These are phyloP conservation scores for Caenorhabditis sp. DNA, from an alignment of 2,888 invertebrate genomes.

Conservation along the genomic window DNA sequence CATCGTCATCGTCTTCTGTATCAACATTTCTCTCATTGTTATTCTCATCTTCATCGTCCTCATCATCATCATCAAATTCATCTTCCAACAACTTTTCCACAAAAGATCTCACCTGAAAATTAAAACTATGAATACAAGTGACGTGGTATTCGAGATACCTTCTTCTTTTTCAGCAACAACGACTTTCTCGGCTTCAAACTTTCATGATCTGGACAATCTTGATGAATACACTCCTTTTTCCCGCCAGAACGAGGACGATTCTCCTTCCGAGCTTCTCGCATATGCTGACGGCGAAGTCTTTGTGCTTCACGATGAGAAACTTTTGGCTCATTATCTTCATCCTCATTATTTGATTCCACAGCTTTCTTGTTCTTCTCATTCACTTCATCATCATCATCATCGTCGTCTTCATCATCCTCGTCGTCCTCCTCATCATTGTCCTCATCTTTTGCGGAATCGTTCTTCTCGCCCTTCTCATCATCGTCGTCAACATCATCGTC, in stretches of 20 bases:
- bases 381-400: constrained; percentile 39
- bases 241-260: constrained; percentile 12
- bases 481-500: constrained; percentile 22
- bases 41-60: constrained; percentile 62
- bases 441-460: background rate
- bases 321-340: constrained; percentile 30
- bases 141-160: background rate
- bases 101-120: constrained; percentile 25
- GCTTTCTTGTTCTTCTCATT: constrained; percentile 21
- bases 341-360: constrained; percentile 11
- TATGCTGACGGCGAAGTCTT: constrained; percentile 39
- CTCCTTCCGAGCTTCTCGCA: constrained; percentile 23
- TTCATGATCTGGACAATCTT: constrained; percentile 41
- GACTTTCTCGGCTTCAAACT: constrained; percentile 48
- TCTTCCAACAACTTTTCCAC: constrained; percentile 29
- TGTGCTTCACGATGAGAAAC: constrained; percentile 33
- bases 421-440: constrained; percentile 21
- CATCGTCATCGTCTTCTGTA: constrained; percentile 38
- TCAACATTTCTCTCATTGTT: constrained; percentile 29
- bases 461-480: constrained; percentile 8
- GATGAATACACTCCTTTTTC: constrained; percentile 41
- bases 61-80: constrained; percentile 51
- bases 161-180: constrained; percentile 37
- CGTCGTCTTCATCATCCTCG: constrained; percentile 30
- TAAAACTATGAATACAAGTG: too few species aligned